phyloP scores from a whole-genome alignment of 2,797 vertebrate genomes.

The Notolepis coatsorum region DNA sequence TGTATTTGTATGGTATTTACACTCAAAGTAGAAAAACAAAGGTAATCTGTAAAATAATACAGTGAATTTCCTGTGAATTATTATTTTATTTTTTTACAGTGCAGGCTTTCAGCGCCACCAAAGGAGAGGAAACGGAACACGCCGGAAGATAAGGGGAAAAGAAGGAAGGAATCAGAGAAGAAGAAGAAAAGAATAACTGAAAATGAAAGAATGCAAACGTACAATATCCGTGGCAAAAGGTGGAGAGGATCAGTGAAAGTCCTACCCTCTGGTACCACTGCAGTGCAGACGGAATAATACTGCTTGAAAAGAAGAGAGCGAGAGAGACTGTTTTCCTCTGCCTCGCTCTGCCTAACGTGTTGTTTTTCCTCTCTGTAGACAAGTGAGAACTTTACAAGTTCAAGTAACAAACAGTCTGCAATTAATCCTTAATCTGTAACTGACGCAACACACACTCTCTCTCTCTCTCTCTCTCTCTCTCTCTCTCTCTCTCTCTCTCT shows the following conservation, averaged over 20 bases:
- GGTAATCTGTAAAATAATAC: too few relatives aligned
- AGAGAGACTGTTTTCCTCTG: conserved; percentile 36
- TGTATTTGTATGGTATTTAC: too few relatives aligned
- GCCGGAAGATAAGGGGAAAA: neutral
- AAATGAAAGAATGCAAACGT: neutral
- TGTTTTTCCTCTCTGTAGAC: conserved; percentile 59
- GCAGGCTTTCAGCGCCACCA: too few relatives aligned
- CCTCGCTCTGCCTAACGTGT: conserved; percentile 33
- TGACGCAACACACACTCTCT: conserved; percentile 13
- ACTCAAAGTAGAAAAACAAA: too few relatives aligned
- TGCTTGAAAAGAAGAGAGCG: conserved; percentile 43
- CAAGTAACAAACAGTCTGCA: conserved; percentile 69
- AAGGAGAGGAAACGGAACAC: neutral
- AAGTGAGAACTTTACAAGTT: conserved; percentile 71
- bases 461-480: neutral
- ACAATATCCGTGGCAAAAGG: conserved; percentile 40
- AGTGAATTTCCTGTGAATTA: too few relatives aligned
- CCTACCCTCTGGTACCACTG: conserved; percentile 60
- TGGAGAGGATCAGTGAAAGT: conserved; percentile 52
- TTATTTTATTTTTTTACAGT: too few relatives aligned
- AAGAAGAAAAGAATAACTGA: neutral
- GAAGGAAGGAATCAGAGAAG: neutral
- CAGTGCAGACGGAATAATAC: conserved; percentile 33
- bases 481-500: conserved; percentile 23
- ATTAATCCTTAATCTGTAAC: conserved; percentile 79